Evolutionary conservation across 2,888 invertebrate genomes (phyloP).

Genomic region (Drosophila pullipes): DNA sequence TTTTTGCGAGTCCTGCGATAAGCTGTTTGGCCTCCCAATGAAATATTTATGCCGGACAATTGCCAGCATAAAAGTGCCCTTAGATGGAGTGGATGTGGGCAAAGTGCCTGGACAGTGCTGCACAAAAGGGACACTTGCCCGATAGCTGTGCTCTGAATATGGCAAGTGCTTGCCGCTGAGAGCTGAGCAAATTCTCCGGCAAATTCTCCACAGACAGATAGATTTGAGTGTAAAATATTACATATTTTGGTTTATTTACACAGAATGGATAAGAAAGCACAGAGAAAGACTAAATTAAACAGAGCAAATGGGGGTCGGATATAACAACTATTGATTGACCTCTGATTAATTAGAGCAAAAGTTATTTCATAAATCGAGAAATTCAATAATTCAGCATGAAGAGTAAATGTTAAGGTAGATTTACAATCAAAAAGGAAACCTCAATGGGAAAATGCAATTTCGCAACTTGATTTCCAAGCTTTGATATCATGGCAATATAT

Average conservation of each 20-base stretch:
- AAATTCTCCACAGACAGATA: no score
- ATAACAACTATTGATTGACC: background rate
- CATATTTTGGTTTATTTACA: background rate
- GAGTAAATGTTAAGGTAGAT: background rate
- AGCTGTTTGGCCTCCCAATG: constrained; percentile 49
- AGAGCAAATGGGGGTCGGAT: background rate
- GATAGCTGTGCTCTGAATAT: constrained; percentile 12
- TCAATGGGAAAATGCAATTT: background rate
- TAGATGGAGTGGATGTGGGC: constrained; percentile 21
- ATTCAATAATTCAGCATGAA: background rate
- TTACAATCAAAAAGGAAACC: background rate
- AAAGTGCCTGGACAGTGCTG: background rate
- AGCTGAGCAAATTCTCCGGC: background rate
- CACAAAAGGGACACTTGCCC: background rate
- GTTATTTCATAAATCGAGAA: background rate
- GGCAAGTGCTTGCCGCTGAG: background rate
- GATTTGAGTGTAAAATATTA: background rate
- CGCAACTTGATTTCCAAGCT: background rate
- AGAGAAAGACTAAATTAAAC: background rate
- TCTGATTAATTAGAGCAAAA: background rate
- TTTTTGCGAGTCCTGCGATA: constrained; percentile 34
- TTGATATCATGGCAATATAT: background rate
- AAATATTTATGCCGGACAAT: constrained; percentile 73
- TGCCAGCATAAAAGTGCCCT: constrained; percentile 22
- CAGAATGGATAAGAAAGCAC: background rate